Conservation (phyloP, 2,888 invertebrate genomes). For the Phorcus lineatus region DNA sequence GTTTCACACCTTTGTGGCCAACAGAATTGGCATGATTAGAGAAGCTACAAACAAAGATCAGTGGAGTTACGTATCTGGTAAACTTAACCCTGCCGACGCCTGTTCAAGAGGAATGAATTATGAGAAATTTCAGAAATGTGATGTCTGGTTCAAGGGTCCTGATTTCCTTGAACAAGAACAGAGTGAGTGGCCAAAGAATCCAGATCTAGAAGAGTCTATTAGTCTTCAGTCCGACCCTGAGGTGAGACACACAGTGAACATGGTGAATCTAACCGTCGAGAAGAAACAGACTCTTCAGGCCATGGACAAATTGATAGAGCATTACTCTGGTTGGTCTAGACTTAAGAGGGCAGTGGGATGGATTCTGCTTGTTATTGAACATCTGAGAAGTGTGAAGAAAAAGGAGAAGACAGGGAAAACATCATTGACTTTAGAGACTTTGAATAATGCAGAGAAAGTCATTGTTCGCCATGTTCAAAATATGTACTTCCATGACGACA, state of each 20-base stretch:
- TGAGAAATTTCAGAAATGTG: neutral
- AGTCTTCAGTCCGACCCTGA: too few species aligned
- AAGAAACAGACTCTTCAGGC: neutral
- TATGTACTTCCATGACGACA: too few species aligned
- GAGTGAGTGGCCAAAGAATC: neutral
- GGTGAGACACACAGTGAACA: too few species aligned
- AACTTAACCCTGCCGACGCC: neutral
- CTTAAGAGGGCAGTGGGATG: neutral
- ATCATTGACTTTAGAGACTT: too few species aligned
- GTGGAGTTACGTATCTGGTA: neutral
- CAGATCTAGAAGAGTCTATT: neutral
- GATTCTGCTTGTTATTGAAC: neutral
- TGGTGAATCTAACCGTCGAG: too few species aligned
- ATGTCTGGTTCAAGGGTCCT: neutral
- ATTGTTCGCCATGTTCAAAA: too few species aligned
- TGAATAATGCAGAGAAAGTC: too few species aligned
- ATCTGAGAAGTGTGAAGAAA: too few species aligned
- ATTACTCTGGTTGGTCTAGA: neutral
- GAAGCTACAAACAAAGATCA: neutral
- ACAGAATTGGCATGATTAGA: neutral
- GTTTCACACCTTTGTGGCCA: constrained; percentile 10
- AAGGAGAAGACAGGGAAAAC: too few species aligned
- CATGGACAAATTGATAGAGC: neutral
- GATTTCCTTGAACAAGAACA: neutral
- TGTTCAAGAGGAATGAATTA: neutral